phyloP scores from a whole-genome alignment of 2,113 vertebrate genomes.

The Myocastor coypus region DNA sequence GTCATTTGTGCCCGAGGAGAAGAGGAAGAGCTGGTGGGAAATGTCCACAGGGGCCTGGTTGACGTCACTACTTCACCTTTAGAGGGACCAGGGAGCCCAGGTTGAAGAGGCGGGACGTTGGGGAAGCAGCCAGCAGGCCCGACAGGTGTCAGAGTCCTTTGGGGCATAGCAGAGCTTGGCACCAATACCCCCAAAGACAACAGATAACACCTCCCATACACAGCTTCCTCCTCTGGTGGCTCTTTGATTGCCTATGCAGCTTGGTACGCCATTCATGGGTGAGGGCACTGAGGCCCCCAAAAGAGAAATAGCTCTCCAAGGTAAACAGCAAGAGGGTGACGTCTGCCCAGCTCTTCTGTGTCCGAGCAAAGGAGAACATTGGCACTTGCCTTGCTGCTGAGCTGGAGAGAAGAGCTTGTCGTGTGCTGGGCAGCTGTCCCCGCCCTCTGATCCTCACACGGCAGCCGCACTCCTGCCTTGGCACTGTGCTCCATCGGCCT shows the following conservation, averaged over 20 bases:
- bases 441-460: not conserved
- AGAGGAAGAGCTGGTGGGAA: conserved; percentile 62
- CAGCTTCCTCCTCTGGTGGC: not conserved
- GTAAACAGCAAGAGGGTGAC: not conserved
- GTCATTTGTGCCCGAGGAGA: conserved; percentile 12
- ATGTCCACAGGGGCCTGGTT: conserved; percentile 42
- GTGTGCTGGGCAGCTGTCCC: not conserved
- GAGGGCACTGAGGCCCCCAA: not conserved
- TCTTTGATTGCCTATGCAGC: no score
- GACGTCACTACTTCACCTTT: conserved; percentile 47
- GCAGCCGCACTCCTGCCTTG: fast-evolving
- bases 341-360: not conserved
- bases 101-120: not conserved
- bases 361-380: not conserved
- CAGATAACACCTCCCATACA: not conserved
- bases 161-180: conserved; percentile 38
- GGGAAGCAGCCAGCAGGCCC: not conserved
- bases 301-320: not conserved
- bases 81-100: not conserved
- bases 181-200: not conserved
- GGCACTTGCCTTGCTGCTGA: fast-evolving
- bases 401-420: fast-evolving
- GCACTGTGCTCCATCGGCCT: not conserved
- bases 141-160: conserved; percentile 50
- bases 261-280: not conserved